These are phyloP conservation scores for Aromia moschata DNA, from an alignment of 2,888 invertebrate species.

Conservation along the genomic window DNA sequence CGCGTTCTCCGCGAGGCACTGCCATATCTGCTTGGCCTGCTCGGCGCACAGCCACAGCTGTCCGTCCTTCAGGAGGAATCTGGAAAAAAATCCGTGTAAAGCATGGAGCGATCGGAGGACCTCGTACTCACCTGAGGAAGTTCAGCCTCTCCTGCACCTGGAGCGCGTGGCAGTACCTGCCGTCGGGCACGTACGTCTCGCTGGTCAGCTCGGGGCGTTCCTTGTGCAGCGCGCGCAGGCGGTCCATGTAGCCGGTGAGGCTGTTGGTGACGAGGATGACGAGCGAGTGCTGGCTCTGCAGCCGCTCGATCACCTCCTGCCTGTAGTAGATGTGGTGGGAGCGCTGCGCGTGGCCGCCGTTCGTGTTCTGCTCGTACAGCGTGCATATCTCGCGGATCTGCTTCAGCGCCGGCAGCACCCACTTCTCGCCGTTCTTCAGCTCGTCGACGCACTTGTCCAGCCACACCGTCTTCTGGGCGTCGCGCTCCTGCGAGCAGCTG, in stretches of 20 bases:
- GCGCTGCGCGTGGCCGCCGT: slow-evolving; percentile 65
- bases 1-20: slow-evolving; percentile 92
- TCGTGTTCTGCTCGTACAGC: slow-evolving; percentile 87
- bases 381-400: slow-evolving; percentile 96
- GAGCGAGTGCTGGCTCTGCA: slow-evolving; percentile 91
- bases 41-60: slow-evolving; percentile 96
- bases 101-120: not conserved
- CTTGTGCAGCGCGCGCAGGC: slow-evolving; percentile 74
- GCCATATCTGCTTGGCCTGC: slow-evolving; percentile 97
- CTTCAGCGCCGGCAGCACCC: slow-evolving; percentile 95
- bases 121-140: slow-evolving; percentile 70
- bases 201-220: slow-evolving; percentile 83
- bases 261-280: slow-evolving; percentile 95
- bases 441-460: slow-evolving; percentile 96
- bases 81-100: slow-evolving; percentile 48
- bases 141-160: slow-evolving; percentile 95
- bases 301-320: slow-evolving; percentile 76
- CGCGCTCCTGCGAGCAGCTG: slow-evolving; percentile 93
- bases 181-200: slow-evolving; percentile 81
- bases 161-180: slow-evolving; percentile 88
- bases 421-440: slow-evolving; percentile 84
- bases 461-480: slow-evolving; percentile 94
- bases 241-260: slow-evolving; percentile 89
- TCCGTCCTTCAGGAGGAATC: slow-evolving; percentile 93
- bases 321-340: slow-evolving; percentile 69